These are phyloP conservation scores for Tetanocera ferruginea DNA, from an alignment of 2,888 invertebrate species.

Conservation along the genomic window DNA sequence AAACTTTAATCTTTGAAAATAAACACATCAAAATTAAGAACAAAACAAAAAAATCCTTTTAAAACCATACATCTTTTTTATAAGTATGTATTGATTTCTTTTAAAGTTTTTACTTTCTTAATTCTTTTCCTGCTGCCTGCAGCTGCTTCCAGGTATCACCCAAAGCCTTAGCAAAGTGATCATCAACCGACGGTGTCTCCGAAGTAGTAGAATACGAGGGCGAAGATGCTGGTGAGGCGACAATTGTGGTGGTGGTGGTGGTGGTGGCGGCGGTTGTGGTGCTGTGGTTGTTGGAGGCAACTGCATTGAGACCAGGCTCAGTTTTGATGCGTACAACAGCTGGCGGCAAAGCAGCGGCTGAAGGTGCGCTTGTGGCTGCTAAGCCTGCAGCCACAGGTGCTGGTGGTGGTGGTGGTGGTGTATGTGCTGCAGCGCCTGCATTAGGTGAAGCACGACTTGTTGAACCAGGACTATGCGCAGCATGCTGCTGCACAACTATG, in stretches of 20 bases:
- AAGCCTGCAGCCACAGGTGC: background rate
- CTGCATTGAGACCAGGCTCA: constrained; percentile 63
- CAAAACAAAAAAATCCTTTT: too few species aligned
- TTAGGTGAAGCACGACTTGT: constrained; percentile 29
- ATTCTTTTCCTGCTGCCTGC: constrained; percentile 73
- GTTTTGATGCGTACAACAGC: constrained; percentile 64
- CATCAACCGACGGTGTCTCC: constrained; percentile 78
- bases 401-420: constrained; percentile 42
- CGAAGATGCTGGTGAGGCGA: constrained; percentile 60
- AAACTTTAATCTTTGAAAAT: too few species aligned
- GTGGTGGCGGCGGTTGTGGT: constrained; percentile 61
- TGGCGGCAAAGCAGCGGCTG: constrained; percentile 54
- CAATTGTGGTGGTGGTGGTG: constrained; percentile 61
- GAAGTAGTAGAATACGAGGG: constrained; percentile 57
- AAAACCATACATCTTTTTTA: too few species aligned
- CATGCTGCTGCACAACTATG: background rate
- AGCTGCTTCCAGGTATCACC: constrained; percentile 86
- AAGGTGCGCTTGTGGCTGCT: background rate
- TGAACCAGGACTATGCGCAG: background rate
- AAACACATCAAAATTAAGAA: too few species aligned
- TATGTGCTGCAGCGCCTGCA: constrained; percentile 44
- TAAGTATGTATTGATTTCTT: background rate
- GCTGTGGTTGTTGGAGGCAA: constrained; percentile 60
- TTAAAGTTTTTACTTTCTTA: constrained; percentile 50
- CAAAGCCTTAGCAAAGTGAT: constrained; percentile 92